phyloP scores from a whole-genome alignment of 2,888 invertebrate species.

The Pteria penguin region DNA sequence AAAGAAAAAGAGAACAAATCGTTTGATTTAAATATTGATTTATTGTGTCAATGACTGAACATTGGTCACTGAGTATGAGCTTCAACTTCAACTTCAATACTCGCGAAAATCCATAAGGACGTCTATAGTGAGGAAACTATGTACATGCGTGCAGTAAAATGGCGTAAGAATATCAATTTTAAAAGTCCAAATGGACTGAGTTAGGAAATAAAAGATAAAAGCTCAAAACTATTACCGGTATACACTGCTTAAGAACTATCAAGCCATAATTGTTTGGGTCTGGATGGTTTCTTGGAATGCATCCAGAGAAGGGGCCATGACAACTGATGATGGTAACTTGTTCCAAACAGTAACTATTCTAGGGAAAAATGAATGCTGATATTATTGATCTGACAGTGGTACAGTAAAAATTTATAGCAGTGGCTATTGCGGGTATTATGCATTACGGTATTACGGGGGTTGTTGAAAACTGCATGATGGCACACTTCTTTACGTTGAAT shows the following conservation, averaged over 20 bases:
- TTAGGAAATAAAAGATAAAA: no score
- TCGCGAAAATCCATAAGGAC: background rate
- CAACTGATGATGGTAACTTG: background rate
- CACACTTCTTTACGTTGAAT: conserved; percentile 30
- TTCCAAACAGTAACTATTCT: background rate
- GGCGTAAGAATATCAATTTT: background rate
- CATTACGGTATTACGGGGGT: conserved; percentile 4
- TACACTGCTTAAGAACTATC: background rate
- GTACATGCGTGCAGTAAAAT: background rate
- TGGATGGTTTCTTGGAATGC: background rate
- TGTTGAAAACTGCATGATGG: conserved; percentile 26
- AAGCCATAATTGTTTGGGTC: background rate
- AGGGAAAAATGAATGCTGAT: background rate
- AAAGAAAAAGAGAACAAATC: no score
- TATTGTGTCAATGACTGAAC: no score
- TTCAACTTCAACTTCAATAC: background rate
- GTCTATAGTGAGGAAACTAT: background rate
- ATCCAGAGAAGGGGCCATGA: background rate
- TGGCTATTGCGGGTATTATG: background rate
- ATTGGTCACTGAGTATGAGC: no score
- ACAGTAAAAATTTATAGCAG: background rate
- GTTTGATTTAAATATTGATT: no score
- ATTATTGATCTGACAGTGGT: background rate
- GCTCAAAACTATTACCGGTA: background rate
- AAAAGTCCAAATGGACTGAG: background rate